phyloP scores from a whole-genome alignment of 2,113 vertebrate species.

The Syrrhaptes paradoxus region DNA sequence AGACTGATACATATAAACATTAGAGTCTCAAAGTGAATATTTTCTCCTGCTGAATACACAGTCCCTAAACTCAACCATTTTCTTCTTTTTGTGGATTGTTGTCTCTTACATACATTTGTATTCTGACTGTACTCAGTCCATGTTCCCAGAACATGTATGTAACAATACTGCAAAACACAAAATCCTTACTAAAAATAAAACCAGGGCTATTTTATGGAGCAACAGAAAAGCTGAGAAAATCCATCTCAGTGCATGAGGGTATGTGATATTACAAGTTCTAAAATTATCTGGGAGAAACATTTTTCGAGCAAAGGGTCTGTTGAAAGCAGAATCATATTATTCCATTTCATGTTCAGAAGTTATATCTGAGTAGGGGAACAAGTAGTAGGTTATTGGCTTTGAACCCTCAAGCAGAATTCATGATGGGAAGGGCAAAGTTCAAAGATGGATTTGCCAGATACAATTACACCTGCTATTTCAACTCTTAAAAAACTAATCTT shows the following conservation, averaged over 20 bases:
- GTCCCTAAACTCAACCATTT: not conserved
- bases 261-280: not conserved
- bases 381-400: constrained; percentile 15
- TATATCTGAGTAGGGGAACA: not conserved
- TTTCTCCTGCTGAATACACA: not conserved
- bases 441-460: constrained; percentile 12
- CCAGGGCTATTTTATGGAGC: not conserved
- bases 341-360: not conserved
- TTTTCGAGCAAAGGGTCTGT: not conserved
- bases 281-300: not conserved
- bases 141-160: not conserved
- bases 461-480: constrained; percentile 6
- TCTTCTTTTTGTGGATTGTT: not conserved
- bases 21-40: not conserved
- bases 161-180: not conserved
- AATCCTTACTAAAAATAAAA: not conserved
- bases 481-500: not conserved
- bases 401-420: not conserved
- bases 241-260: not conserved
- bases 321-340: not conserved
- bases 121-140: not conserved
- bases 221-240: not conserved
- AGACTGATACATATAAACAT: not conserved
- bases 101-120: not conserved
- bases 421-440: not conserved